Conservation (phyloP, 2,888 invertebrate genomes). For the Trissolcus japonicus region DNA sequence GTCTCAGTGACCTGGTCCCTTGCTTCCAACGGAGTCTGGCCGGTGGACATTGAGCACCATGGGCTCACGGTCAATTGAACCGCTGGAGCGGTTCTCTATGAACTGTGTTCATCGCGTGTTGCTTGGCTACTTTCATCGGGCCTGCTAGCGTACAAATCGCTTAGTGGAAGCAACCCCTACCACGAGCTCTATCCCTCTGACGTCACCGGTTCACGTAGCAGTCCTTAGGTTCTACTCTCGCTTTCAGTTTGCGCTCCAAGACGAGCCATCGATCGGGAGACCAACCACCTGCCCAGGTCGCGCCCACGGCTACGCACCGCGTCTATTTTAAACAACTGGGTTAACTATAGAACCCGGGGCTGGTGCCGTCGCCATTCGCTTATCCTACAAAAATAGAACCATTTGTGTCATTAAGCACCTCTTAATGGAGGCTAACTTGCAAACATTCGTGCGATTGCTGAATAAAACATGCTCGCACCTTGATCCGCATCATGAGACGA, state of each 20-base stretch:
- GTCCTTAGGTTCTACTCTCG: conserved; percentile 43
- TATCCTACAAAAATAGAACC: conserved; percentile 35
- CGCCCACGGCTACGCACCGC: conserved; percentile 23
- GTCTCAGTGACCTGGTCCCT: background rate
- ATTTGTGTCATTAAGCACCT: conserved; percentile 34
- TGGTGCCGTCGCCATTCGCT: conserved; percentile 1
- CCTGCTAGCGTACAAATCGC: conserved; percentile 35
- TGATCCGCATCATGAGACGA: conserved; percentile 12
- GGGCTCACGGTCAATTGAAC: conserved; percentile 51
- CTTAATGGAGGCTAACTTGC: conserved; percentile 45
- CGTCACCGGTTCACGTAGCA: conserved; percentile 35
- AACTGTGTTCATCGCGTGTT: conserved; percentile 72
- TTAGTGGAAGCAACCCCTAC: conserved; percentile 44
- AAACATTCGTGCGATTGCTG: conserved; percentile 23
- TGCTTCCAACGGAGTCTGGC: background rate
- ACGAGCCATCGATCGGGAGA: conserved; percentile 17
- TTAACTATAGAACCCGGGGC: conserved; percentile 43
- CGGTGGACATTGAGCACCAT: background rate
- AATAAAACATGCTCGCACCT: background rate
- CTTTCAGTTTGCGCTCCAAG: conserved; percentile 49
- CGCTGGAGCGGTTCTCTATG: conserved; percentile 64
- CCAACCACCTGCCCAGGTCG: conserved; percentile 33
- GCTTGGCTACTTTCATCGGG: conserved; percentile 70
- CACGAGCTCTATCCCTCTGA: conserved; percentile 29
- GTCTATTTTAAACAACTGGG: conserved; percentile 46